These are phyloP conservation scores for Procambarus clarkii DNA, from an alignment of 1,140 invertebrate genomes.

Conservation along the genomic window DNA sequence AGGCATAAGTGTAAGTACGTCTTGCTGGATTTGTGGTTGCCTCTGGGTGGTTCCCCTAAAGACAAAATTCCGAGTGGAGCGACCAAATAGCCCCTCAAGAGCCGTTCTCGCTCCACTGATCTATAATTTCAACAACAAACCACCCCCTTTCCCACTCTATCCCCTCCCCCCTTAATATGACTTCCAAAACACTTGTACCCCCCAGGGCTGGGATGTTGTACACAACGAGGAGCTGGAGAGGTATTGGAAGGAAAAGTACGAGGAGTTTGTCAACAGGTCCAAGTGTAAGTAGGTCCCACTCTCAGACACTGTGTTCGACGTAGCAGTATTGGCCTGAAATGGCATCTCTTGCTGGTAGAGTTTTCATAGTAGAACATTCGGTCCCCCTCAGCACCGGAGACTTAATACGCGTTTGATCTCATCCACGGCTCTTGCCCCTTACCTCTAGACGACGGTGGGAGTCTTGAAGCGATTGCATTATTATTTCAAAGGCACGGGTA, in stretches of 20 bases:
- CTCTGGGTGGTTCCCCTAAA: neutral
- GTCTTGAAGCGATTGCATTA: neutral
- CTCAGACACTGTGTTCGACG: conserved; percentile 9
- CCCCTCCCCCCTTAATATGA: conserved; percentile 17
- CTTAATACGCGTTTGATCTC: neutral
- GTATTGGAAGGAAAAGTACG: conserved; percentile 88
- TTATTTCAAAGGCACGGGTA: neutral
- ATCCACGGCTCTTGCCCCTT: neutral
- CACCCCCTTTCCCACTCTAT: neutral
- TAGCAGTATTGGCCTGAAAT: neutral
- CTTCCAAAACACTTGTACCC: conserved; percentile 74
- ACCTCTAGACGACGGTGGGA: neutral
- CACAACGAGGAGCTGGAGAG: conserved; percentile 90
- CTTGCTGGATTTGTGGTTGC: neutral
- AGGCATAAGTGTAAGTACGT: conserved; percentile 43
- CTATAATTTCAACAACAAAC: neutral
- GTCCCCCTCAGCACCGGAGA: neutral
- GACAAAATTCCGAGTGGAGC: neutral
- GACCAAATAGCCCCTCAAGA: neutral
- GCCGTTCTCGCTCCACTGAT: neutral
- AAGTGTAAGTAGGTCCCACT: conserved; percentile 64
- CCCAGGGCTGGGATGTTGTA: conserved; percentile 88
- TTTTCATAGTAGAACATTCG: neutral
- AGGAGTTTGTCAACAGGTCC: conserved; percentile 90
- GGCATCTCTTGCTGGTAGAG: neutral